phyloP scores from a whole-genome alignment of 2,888 invertebrate species.

The Andrena hattorfiana region DNA sequence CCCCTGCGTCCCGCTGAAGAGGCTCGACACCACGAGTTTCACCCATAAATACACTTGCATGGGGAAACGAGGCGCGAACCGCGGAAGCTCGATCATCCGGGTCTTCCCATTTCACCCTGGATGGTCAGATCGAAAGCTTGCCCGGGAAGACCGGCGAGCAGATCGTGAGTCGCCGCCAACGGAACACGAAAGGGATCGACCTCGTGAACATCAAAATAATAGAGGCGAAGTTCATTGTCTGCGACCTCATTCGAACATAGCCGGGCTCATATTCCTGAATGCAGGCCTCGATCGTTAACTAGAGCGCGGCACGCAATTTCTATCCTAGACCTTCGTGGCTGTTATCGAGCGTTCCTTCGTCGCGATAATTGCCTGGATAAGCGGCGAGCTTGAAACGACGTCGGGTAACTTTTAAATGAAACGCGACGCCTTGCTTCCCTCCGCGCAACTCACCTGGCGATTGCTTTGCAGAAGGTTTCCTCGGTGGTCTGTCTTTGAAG shows the following conservation, averaged over 20 bases:
- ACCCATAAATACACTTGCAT: not conserved
- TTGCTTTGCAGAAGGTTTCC: no score
- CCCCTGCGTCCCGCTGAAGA: not conserved
- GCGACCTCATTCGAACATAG: slow-evolving; percentile 61
- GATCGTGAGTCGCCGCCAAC: not conserved
- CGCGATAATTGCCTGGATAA: slow-evolving; percentile 49
- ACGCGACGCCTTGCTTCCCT: not conserved
- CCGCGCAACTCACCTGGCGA: no score
- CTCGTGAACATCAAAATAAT: slow-evolving; percentile 45
- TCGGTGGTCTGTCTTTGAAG: no score
- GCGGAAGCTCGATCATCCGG: not conserved
- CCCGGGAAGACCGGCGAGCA: not conserved
- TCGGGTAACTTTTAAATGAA: not conserved
- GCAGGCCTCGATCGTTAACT: slow-evolving; percentile 63
- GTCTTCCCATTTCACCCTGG: not conserved
- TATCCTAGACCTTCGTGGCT: slow-evolving; percentile 73
- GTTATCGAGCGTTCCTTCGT: slow-evolving; percentile 56
- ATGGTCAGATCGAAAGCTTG: not conserved
- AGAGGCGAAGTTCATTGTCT: slow-evolving; percentile 70
- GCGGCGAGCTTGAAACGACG: slow-evolving; percentile 19
- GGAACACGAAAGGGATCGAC: no score
- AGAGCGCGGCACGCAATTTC: slow-evolving; percentile 69
- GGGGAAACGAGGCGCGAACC: not conserved
- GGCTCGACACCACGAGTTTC: not conserved
- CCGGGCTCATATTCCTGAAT: slow-evolving; percentile 35